Conservation (phyloP, 2,888 invertebrate genomes). For the Tridacna crocea region DNA sequence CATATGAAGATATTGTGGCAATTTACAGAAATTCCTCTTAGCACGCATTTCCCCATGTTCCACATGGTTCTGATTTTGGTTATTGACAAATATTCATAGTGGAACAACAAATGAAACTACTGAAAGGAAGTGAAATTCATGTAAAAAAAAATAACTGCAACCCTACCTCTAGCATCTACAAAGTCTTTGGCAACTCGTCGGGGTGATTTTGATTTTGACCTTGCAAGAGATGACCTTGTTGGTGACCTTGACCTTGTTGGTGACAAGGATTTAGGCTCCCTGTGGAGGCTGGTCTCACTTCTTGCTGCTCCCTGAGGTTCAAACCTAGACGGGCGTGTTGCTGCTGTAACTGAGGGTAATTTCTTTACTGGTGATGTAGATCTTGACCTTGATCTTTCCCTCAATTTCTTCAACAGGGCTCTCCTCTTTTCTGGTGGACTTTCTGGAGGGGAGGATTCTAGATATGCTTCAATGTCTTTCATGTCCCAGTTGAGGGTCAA, state of each 20-base stretch:
- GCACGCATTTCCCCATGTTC: too few relatives aligned
- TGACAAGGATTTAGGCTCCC: conserved; percentile 44
- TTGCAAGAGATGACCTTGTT: conserved; percentile 35
- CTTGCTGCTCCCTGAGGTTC: conserved; percentile 18
- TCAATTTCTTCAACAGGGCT: conserved; percentile 57
- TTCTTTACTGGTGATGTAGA: conserved; percentile 58
- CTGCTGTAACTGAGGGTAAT: conserved; percentile 49
- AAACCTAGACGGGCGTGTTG: conserved; percentile 29
- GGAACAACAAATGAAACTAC: too few relatives aligned
- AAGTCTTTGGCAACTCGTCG: conserved; percentile 56
- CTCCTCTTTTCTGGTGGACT: conserved; percentile 74
- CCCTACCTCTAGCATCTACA: conserved; percentile 58
- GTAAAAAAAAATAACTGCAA: too few relatives aligned
- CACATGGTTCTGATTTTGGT: too few relatives aligned
- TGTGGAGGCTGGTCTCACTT: conserved; percentile 25
- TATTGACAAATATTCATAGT: too few relatives aligned
- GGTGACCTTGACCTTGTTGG: conserved; percentile 62
- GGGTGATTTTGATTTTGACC: conserved; percentile 61
- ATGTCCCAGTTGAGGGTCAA: conserved; percentile 64
- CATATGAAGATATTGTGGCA: too few relatives aligned
- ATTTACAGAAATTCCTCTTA: too few relatives aligned
- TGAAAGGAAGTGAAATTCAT: too few relatives aligned
- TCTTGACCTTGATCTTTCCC: conserved; percentile 64
- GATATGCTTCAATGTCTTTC: conserved; percentile 70
- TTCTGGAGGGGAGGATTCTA: conserved; percentile 74